Evolutionary conservation across 2,797 vertebrate genomes (phyloP).

Genomic region (Melanitta fusca): DNA sequence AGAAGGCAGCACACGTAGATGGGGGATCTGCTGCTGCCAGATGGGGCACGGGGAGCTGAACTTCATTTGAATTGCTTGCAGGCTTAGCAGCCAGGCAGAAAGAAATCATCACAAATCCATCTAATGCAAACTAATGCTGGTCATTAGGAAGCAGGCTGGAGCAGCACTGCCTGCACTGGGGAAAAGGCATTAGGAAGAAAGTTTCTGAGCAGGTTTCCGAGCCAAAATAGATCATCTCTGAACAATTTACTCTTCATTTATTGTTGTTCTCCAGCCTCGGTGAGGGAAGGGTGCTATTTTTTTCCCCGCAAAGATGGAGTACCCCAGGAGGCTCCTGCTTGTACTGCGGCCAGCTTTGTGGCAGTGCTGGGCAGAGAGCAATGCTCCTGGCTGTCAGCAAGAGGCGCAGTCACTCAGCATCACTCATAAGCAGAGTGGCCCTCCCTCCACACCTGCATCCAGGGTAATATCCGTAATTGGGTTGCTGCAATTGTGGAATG

Average conservation of each 20-base stretch:
- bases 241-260: constrained; percentile 28
- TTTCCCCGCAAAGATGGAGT: neutral
- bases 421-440: neutral
- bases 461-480: neutral
- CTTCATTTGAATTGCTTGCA: constrained; percentile 50
- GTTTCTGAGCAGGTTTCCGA: constrained; percentile 23
- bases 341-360: neutral
- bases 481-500: neutral
- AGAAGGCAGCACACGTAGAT: neutral
- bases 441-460: neutral
- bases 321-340: neutral
- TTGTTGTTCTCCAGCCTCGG: neutral
- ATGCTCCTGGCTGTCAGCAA: neutral
- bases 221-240: constrained; percentile 37
- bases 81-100: constrained; percentile 69
- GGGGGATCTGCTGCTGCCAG: constrained; percentile 43
- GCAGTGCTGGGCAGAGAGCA: neutral
- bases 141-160: constrained; percentile 52
- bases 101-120: constrained; percentile 62
- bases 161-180: neutral
- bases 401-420: neutral
- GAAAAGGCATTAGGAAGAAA: constrained; percentile 49
- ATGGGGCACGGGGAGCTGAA: constrained; percentile 38
- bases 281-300: neutral
- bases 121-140: constrained; percentile 69